These are phyloP conservation scores for Drosophila rellima DNA, from an alignment of 2,888 invertebrate species.

Conservation along the genomic window DNA sequence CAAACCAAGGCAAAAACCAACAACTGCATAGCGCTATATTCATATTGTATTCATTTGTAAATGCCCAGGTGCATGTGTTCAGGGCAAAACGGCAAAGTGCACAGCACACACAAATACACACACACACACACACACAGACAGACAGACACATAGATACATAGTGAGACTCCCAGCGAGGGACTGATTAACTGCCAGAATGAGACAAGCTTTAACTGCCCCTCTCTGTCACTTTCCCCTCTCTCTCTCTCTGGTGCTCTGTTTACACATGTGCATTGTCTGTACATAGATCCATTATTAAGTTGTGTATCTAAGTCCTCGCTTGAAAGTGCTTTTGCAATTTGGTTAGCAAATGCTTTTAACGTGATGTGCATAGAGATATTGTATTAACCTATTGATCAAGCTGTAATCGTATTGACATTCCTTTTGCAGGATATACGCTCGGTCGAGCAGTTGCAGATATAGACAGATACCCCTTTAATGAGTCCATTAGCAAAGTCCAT, in stretches of 20 bases:
- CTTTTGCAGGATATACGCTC: constrained; percentile 11
- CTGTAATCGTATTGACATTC: not conserved
- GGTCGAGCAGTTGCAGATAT: not conserved
- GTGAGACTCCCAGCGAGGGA: constrained; percentile 29
- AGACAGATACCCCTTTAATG: constrained; percentile 15
- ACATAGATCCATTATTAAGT: constrained; percentile 15
- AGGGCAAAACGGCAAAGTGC: constrained; percentile 29
- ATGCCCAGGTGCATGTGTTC: constrained; percentile 35
- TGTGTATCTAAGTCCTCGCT: constrained; percentile 36
- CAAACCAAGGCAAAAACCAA: constrained; percentile 20
- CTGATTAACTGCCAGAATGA: constrained; percentile 50
- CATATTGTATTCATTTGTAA: constrained; percentile 13
- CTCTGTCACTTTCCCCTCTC: not conserved
- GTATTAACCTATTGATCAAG: constrained; percentile 2
- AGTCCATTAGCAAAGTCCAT: constrained; percentile 16
- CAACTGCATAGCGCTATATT: constrained; percentile 1
- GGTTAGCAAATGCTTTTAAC: constrained; percentile 51
- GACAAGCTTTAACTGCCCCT: constrained; percentile 2
- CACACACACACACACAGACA: not conserved
- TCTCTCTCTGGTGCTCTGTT: constrained; percentile 3
- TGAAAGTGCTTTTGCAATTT: constrained; percentile 39
- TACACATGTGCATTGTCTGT: constrained; percentile 34
- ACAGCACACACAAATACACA: constrained; percentile 17
- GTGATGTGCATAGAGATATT: constrained; percentile 1
- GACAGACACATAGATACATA: not conserved